A percentile compares a stretch with the other conserved stretches of the same genome.
phyloP scores from a whole-genome alignment of 2,113 vertebrate genomes.

The Eulemur macaco region DNA sequence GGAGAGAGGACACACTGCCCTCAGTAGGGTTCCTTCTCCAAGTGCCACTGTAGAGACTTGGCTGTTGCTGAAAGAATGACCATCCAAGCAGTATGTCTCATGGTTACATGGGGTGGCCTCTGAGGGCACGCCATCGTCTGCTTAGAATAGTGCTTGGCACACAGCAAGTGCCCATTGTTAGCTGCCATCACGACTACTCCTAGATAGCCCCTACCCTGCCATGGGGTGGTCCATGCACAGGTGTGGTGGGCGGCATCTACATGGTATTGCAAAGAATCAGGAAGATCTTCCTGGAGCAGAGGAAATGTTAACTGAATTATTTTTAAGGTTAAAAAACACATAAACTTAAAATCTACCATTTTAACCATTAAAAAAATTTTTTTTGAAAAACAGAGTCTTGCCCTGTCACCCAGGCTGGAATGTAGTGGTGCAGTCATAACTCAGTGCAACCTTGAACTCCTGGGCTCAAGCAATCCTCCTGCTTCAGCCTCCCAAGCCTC shows the following conservation, averaged over 20 bases:
- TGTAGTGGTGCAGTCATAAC: no score
- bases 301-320: background rate
- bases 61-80: background rate
- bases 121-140: no score
- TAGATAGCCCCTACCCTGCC: background rate
- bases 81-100: background rate
- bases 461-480: no score
- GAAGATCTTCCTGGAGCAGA: background rate
- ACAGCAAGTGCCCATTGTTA: background rate
- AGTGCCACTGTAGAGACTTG: background rate
- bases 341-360: background rate
- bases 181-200: background rate
- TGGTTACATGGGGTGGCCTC: background rate
- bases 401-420: no score
- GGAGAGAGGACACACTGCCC: background rate
- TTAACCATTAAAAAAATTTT: no score
- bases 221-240: background rate
- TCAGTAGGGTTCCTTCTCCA: background rate
- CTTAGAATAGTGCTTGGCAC: no score
- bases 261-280: background rate
- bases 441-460: no score
- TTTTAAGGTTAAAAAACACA: background rate
- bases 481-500: no score
- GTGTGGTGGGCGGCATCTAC: background rate
- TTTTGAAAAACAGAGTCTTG: no score